Evolutionary conservation across 2,888 invertebrate species (phyloP), one percentile per base, ranked within the genome.

Genomic region (Clepsis dumicolana): DNA sequence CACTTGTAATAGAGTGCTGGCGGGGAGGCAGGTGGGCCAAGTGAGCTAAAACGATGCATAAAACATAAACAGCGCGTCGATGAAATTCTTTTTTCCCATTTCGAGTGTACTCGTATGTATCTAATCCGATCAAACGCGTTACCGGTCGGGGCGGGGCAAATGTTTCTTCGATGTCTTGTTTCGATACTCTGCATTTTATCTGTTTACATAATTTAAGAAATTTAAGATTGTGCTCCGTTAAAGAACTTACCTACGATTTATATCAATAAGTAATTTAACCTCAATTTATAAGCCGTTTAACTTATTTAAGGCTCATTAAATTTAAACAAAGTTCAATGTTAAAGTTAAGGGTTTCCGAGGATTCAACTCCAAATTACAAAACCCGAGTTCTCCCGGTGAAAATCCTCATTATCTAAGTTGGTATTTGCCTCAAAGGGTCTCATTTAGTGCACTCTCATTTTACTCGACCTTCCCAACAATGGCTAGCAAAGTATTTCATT

Each of bases 1-100:
- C 84, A 83, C 83, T 79, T 75, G 82, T 90, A 89, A 89, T 87
- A 83, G 84, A 87, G 84, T 82, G 77, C 79, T 79, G 78, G 76
- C 78, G 75, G 77, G 73, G 73, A 66, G 70, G 71, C 65, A 68
- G 73, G 59, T 66, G 50, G 57, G 67, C 61, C 64, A 71, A 62
- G 64, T 69, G 74, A 48, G 71, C 71, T 75, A 75, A 77, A 77
- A 73, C 75, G 75, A 72, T 74, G 76, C 77, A 75, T 72, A 74
- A 75, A 75, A 74, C 73, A 73, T 71, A 71, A 63, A 70, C 65
- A 71, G 44, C 54, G 57, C 48, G 59, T 24, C 50, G 57, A 52
- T 59, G 48, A 63, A 64, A 60, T 64, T 67, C 48, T 60, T 70
- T 65, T 41, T 69, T 70, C 59, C 48, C 29, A 25, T 21, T 41